Percentiles rank a stretch among this genome's conserved stretches.
These are phyloP conservation scores for Todus mexicanus DNA, from an alignment of 2,797 vertebrate species.

Conservation along the genomic window DNA sequence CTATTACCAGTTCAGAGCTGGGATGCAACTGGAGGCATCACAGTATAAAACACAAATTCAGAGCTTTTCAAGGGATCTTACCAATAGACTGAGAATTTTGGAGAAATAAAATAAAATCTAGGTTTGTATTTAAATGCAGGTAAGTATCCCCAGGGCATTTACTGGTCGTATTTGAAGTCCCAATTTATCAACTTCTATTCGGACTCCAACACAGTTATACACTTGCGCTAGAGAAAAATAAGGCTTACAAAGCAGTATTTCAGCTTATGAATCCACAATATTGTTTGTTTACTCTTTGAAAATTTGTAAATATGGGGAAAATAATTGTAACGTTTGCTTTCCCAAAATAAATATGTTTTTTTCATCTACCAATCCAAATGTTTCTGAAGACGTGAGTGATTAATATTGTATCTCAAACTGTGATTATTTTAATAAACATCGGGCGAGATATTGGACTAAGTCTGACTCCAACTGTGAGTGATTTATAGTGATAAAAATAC, in stretches of 20 bases:
- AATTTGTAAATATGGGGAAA: slow-evolving; percentile 3
- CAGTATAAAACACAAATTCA: background rate
- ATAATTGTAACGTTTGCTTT: slow-evolving; percentile 46
- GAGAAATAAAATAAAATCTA: background rate
- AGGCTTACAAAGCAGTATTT: background rate
- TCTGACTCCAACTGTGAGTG: slow-evolving; percentile 55
- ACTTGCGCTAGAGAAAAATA: background rate
- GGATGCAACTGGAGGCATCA: background rate
- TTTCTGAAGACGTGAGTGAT: slow-evolving; percentile 31
- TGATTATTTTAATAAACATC: slow-evolving; percentile 61
- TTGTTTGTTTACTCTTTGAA: background rate
- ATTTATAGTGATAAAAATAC: slow-evolving; percentile 66
- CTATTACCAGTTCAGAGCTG: background rate
- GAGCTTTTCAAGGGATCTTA: background rate
- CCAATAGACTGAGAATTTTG: background rate
- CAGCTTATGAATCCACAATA: background rate
- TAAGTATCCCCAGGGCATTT: background rate
- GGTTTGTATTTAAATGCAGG: background rate
- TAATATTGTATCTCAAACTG: slow-evolving; percentile 27
- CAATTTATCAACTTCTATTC: background rate
- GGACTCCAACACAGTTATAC: too few species aligned
- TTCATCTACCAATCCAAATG: slow-evolving; percentile 36
- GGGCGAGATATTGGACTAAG: slow-evolving; percentile 48
- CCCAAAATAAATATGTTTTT: slow-evolving; percentile 62
- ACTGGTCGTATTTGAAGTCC: background rate